phyloP scores from a whole-genome alignment of 2,113 vertebrate species.

The Atrichornis clamosus region DNA sequence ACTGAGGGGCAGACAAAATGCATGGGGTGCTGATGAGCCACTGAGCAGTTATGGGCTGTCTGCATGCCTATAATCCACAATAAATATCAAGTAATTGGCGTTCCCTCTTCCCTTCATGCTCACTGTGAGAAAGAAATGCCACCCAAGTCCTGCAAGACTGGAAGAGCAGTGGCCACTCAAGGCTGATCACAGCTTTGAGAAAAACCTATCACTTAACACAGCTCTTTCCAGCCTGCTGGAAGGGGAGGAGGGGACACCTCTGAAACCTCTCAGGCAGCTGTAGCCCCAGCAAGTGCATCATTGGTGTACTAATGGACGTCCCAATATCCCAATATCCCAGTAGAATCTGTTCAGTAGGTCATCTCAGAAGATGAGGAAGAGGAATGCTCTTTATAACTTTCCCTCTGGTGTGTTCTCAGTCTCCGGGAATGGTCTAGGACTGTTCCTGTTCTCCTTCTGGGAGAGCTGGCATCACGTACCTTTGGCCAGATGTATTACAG shows the following conservation, averaged over 20 bases:
- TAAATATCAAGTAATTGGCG: neutral
- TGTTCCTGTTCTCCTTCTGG: neutral
- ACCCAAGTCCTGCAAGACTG: neutral
- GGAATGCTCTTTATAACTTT: neutral
- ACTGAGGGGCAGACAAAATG: neutral
- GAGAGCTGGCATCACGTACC: neutral
- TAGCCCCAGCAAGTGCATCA: neutral
- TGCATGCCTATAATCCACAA: neutral
- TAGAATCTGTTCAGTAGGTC: neutral
- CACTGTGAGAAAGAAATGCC: neutral
- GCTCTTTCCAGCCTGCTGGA: neutral
- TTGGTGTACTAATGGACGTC: neutral
- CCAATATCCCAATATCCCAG: neutral
- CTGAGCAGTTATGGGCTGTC: neutral
- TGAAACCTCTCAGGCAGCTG: neutral
- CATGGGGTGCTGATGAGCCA: neutral
- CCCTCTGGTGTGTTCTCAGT: neutral
- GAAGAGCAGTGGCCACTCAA: neutral
- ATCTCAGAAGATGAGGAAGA: neutral
- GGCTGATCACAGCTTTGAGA: neutral
- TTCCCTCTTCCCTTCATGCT: neutral
- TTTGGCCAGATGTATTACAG: neutral
- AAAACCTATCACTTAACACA: neutral
- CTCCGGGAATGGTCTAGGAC: neutral
- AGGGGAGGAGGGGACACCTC: neutral